phyloP scores from a whole-genome alignment of 53 echinoderm and acorn worm species.

The Crossaster papposus region DNA sequence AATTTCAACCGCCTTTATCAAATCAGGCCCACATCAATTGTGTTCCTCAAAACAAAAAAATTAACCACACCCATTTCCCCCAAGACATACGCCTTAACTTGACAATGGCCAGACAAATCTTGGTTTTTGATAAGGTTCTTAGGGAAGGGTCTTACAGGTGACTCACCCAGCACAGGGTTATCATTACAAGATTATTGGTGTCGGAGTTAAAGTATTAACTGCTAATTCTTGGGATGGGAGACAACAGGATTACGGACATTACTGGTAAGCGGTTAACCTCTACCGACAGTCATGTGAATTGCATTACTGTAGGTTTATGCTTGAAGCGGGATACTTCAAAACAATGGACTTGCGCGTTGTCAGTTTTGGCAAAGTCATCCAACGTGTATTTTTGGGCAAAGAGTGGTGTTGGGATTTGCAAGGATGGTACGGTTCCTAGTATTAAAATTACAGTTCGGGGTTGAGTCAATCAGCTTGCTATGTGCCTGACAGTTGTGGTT shows the following conservation, averaged over 20 bases:
- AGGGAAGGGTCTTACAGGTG: not conserved
- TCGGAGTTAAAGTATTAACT: constrained; percentile 1
- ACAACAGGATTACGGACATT: constrained; percentile 7
- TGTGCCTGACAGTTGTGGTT: no score
- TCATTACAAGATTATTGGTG: not conserved
- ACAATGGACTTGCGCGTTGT: not conserved
- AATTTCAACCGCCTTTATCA: no score
- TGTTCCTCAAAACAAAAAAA: no score
- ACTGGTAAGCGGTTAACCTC: not conserved
- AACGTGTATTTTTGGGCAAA: not conserved
- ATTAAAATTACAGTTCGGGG: not conserved
- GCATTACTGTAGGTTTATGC: not conserved
- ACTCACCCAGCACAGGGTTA: not conserved
- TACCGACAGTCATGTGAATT: not conserved
- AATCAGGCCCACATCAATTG: no score
- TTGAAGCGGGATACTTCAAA: not conserved
- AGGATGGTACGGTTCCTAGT: no score
- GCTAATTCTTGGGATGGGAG: not conserved
- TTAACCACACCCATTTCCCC: not conserved
- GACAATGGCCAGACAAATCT: not conserved
- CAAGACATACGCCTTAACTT: not conserved
- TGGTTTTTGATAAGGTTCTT: not conserved
- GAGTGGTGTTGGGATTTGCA: not conserved
- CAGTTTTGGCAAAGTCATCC: not conserved
- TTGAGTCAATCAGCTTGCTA: no score